A percentile compares a stretch with the other conserved stretches of the same genome.
phyloP scores from a whole-genome alignment of 2,888 invertebrate species.

The Yponomeuta sedellus region DNA sequence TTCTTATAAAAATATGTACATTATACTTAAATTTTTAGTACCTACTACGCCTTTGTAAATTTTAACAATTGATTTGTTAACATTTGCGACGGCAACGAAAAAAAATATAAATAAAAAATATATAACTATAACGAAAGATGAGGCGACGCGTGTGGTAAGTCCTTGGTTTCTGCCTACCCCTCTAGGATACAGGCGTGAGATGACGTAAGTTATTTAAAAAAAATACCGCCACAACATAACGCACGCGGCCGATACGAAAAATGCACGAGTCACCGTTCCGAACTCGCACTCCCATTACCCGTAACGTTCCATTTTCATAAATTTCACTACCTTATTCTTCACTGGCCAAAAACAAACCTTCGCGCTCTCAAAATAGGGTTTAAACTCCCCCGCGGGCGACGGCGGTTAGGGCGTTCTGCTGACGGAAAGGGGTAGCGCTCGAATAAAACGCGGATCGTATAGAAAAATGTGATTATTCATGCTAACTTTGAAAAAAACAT shows the following conservation, averaged over 20 bases:
- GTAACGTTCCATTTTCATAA: slow-evolving; percentile 60
- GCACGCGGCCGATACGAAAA: slow-evolving; percentile 62
- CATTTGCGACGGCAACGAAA: no score
- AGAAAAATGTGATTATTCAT: slow-evolving; percentile 75
- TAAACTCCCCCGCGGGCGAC: neutral
- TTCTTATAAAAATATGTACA: no score
- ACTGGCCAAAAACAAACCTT: slow-evolving; percentile 43
- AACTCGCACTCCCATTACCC: slow-evolving; percentile 32
- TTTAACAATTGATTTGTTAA: no score
- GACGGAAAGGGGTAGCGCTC: slow-evolving; percentile 31
- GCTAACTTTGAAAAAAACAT: slow-evolving; percentile 61
- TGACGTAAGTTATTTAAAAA: no score
- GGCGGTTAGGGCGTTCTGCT: slow-evolving; percentile 28
- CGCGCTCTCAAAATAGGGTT: slow-evolving; percentile 20
- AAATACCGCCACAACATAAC: neutral
- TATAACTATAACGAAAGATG: no score
- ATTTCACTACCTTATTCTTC: slow-evolving; percentile 55
- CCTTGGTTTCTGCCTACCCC: no score
- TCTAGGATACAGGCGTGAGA: no score
- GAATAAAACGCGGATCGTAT: slow-evolving; percentile 67
- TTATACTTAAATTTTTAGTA: no score
- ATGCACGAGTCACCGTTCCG: slow-evolving; percentile 65
- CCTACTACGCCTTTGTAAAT: no score
- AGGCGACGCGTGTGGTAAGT: no score
- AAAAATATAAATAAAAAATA: no score